Base-by-base conservation (phyloP, 2,888 invertebrate genomes). In the Pegoplata infirma region DNA sequence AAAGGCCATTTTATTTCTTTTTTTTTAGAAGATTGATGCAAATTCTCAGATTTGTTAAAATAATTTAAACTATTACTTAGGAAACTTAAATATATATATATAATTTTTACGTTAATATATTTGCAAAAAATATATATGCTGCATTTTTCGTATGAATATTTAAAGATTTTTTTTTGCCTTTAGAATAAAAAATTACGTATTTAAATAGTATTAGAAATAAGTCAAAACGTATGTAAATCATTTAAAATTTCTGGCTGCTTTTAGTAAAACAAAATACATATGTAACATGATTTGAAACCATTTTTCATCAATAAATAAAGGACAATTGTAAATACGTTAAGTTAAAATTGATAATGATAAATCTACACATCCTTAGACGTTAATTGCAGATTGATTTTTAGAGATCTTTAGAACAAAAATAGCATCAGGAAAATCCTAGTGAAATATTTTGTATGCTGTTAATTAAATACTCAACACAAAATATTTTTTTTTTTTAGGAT, bases 301-400 rank as follows among this genome's bases (percentile, higher is more conserved):
- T 73, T 73, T 58, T 14, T 58, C 19, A 49, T 23, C 14, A 32
- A 28, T n/a, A 28, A 73, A 49, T 51, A n/a, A n/a, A n/a, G n/a
- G 28, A 21, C 67, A 67, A 74, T 25, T 74, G 74, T 74, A 74
- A 74, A 74, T 67, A 74, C 32, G 59, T 74, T 74, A 53, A 19
- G n/a, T n/a, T 56, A 40, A 55, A 47, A 64, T 63, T 72, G 71
- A 53, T 63, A 40, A 40, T 40, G 36, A 40, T n/a, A 40, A n/a
- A 40, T 40, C 36, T n/a, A 40, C n/a, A 10, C 36, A 32, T 40
- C 10, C 36, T 40, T 40, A 40, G 36, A 40, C n/a, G 12, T n/a
- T n/a, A 5, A 40, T n/a, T n/a, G 36, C 36, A 40, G 36, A n/a
- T 40, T n/a, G 36, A n/a, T 1, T n/a, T n/a, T n/a, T n/a, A n/a